Evolutionary conservation across 1,140 invertebrate genomes (phyloP), one percentile per base, ranked within the genome.

Genomic region (Rhagoletis pomonella): DNA sequence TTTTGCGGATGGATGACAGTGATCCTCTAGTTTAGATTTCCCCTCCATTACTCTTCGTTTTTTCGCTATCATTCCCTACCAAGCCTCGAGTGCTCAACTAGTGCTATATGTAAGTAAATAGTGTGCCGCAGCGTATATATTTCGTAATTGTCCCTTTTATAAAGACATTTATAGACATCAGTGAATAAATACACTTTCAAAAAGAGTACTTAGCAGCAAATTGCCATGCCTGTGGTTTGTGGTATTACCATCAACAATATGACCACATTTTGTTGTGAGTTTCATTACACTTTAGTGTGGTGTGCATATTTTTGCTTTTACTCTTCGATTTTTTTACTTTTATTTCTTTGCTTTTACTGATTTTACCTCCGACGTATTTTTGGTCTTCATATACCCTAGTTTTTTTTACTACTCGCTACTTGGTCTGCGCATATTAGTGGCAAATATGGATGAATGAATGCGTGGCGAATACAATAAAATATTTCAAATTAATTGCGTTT

Each of bases 211-310:
- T 4, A 2, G 67, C 29, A 3, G n/a, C 29, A 19, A 73, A 73
- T 73, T 73, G 67, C 39, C 67, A 73, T 73, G 44, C 67, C 67
- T 73, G 67, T 73, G 67, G 67, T 73, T 73, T 42, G 39, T 73
- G 67, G 1, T 42, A 73, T 73, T 73, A 73, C 10, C 10, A 44
- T 4, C 67, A 14, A 17, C 67, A 73, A 29, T 42, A 19, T 29
- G 6, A 5, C 64, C 9, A 1, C 19, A 29, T 67, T 67, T 67
- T 67, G n/a, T 67, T 39, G 29, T 67, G 64, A 67, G 9, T 67
- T 10, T 10, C 12, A 62, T 62, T 62, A 4, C 67, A 47, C 42
- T 17, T 73, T n/a, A 17, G 14, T 73, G 42, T 69, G 50, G 50
- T 55, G n/a, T 55, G 9, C 50, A n/a, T n/a, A 55, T 55, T 4